Evolutionary conservation across 2,113 vertebrate species (phyloP), one percentile per base, ranked within the genome.

Genomic region (Stictonetta naevosa): DNA sequence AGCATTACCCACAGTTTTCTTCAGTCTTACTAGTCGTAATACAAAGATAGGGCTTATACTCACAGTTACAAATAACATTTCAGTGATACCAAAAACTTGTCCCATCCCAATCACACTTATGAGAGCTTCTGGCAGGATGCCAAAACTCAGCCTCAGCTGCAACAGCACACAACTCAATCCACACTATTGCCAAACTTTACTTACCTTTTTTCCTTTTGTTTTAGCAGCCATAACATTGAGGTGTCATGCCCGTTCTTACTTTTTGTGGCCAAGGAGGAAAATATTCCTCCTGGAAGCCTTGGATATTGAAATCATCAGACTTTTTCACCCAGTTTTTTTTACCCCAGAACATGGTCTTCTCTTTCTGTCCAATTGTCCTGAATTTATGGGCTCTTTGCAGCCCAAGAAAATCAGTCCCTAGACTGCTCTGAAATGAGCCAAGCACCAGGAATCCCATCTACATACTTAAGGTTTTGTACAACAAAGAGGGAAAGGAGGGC

Each of bases 381-480:
- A 95, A 92, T 95, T 91, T 95, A 91, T 19, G 0, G 36, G 36
- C 42, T 92, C 89, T 93, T 84, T 46, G 82, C 29, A 92, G 67
- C 82, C 92, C 67, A 91, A 92, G 8, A 46, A 81, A 85, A 83
- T 76, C 84, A 79, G 86, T 94, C 55, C 53, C 83, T 62, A 84
- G 60, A 44, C 28, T 73, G 63, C 55, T 91, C 55, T 60, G 86
- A 82, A 97, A 63, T 11, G 38, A 91, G 88, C 31, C 95, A 96
- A 91, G 46, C 15, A 91, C 40, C 63, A 90, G 83, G 42, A 97
- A 86, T 93, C 40, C 78, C 78, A 93, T 69, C 59, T 92, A 93
- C 42, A 58, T 94, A 93, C 93, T 92, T 96, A 95, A 95, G 33
- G 42, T 56, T 92, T 71, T 28, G 3, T 88, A 58, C 67, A 96